Evolutionary conservation across 92 coral and sea anemone species (phyloP).

Genomic region (Porites lobata): DNA sequence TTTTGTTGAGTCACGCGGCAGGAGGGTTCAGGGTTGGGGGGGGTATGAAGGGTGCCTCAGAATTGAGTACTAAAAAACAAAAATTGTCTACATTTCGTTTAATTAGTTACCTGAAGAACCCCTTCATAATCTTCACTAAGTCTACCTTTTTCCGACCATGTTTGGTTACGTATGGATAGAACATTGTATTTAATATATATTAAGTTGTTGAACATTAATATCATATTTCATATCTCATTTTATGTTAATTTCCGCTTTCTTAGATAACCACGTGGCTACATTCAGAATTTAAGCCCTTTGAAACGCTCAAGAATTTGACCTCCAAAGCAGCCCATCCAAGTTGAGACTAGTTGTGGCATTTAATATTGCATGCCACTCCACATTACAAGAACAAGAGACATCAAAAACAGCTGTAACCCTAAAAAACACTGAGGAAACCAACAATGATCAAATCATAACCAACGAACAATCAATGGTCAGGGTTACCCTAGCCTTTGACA

Average conservation of each 20-base stretch:
- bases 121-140: no score
- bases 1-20: no score
- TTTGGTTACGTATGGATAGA: no score
- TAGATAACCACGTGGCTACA: constrained; percentile 53
- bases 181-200: no score
- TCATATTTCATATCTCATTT: constrained; percentile 30
- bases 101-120: no score
- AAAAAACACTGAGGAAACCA: constrained; percentile 32
- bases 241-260: constrained; percentile 20
- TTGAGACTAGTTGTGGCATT: constrained; percentile 61
- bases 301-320: constrained; percentile 51
- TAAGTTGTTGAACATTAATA: no score
- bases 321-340: constrained; percentile 4
- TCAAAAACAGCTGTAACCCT: constrained; percentile 58
- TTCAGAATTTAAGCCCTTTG: constrained; percentile 58
- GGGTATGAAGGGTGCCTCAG: no score
- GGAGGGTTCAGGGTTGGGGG: no score
- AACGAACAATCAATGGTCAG: constrained; percentile 58
- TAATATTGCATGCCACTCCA: constrained; percentile 52
- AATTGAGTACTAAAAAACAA: no score
- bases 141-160: no score
- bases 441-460: constrained; percentile 41
- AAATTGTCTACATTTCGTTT: no score
- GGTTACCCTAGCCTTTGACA: constrained; percentile 51
- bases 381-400: constrained; percentile 34